phyloP scores from a whole-genome alignment of 2,797 vertebrate species.

The Ctenopoma kingsleyae region DNA sequence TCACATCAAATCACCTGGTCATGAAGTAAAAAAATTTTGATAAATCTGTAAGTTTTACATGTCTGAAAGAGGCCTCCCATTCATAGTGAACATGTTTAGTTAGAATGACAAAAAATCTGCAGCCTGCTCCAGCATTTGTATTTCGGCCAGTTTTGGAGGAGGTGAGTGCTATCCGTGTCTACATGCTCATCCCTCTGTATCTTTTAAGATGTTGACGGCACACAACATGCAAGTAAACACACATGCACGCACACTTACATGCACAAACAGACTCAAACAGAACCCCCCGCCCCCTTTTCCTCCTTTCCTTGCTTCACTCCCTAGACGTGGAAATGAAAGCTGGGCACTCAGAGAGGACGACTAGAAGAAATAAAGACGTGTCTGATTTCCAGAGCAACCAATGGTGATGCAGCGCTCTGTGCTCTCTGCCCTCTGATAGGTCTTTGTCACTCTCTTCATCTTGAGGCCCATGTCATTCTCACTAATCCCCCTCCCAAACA shows the following conservation, averaged over 20 bases:
- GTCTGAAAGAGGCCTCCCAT: slow-evolving; percentile 50
- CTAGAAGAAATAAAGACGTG: slow-evolving; percentile 80
- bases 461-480: slow-evolving; percentile 68
- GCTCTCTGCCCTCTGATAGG: slow-evolving; percentile 77
- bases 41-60: slow-evolving; percentile 27
- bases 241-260: slow-evolving; percentile 47
- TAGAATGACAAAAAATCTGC: slow-evolving; percentile 36
- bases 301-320: slow-evolving; percentile 49
- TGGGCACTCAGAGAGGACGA: slow-evolving; percentile 62
- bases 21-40: slow-evolving; percentile 32
- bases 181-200: slow-evolving; percentile 60
- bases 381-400: slow-evolving; percentile 78
- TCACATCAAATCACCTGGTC: slow-evolving; percentile 8
- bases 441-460: slow-evolving; percentile 72
- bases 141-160: slow-evolving; percentile 68
- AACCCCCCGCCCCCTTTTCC: slow-evolving; percentile 24
- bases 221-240: slow-evolving; percentile 58
- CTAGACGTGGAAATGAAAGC: slow-evolving; percentile 74
- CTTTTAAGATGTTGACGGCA: slow-evolving; percentile 56
- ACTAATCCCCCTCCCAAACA: slow-evolving; percentile 74
- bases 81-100: slow-evolving; percentile 39
- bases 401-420: slow-evolving; percentile 53
- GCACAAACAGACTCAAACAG: slow-evolving; percentile 71
- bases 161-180: slow-evolving; percentile 67
- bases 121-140: slow-evolving; percentile 57